Evolutionary conservation across 2,888 invertebrate species (phyloP), one percentile per base, ranked within the genome.

Genomic region (Gari tellinella): DNA sequence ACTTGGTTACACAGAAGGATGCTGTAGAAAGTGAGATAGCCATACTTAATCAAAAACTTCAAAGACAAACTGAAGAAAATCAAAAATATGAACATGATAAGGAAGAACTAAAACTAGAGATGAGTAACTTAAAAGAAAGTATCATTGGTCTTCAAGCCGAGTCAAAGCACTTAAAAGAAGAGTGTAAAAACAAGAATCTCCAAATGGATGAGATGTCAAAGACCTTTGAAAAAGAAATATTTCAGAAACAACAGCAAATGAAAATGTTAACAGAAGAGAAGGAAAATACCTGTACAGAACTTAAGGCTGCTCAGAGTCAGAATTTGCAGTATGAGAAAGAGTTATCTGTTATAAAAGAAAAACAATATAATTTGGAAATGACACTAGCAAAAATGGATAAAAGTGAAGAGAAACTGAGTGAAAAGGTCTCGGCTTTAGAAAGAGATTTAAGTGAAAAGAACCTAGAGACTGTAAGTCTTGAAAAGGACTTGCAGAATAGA

Each of bases 401-500:
- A 51, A 60, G 41, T 45, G 70, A 80, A 56, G 40, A 21, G 12
- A 57, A 62, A 51, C n/a, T 62, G 12, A 37, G 19, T 38, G 49
- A 55, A 23, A 73, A 73, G 53, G 26, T 68, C 45, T 56, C 70
- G 55, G 23, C 49, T 40, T 41, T 69, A 19, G 74, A 77, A 41
- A 74, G 64, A 52, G 69, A 65, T n/a, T 23, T 72, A 7, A 69
- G 43, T 56, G 49, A 61, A 12, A 60, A 63, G 21, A 46, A 66
- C 10, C 43, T 80, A n/a, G 38, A 37, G 15, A 25, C 64, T 37
- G 55, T 72, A n/a, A 57, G 72, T 19, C 12, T 72, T 15, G 65
- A 75, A 43, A 70, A 75, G 57, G 65, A 72, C 46, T 26, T 77
- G 19, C 60, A 76, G 48, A 53, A 43, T 2, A 60, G 48, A 56